Base-by-base conservation (phyloP, 2,888 invertebrate species). In the Notodonta dromedarius region DNA sequence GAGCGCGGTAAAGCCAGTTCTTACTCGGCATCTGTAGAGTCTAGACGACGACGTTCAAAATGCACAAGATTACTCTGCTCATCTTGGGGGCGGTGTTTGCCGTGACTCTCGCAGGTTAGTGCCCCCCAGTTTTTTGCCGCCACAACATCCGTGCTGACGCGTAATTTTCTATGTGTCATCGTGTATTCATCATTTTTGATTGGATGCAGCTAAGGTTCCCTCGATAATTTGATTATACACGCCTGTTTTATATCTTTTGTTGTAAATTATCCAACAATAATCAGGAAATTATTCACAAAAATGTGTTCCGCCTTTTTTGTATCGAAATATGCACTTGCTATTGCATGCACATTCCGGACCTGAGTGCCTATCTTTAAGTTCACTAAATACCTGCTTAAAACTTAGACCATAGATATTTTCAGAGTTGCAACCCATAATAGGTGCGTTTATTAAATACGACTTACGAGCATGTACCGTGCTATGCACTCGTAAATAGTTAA, bases 61-160 rank as follows among this genome's bases (percentile, higher is more conserved):
- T 93, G 93, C 83, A 89, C 70, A 78, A 80, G 68, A 70, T 83
- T 62, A 88, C 85, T 70, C 69, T 93, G 64, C 75, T 91, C 76
- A 71, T 91, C 70, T 81, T 93, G 60, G 83, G 84, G 67, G 87
- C 87, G 66, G 74, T 89, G 73, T 78, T 87, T 77, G 84, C 89
- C 73, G 85, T 89, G 76, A 88, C 87, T 63, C 78, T 87, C 63
- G 91, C 91, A 93, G 93, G 93, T 93, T 90, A 93, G 93, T 93
- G 92, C 87, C 89, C 91, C 60, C 79, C 74, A 66, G 80, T 90
- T 90, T 90, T 24, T 91, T 90, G 82, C 83, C 76, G 78, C 73
- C 74, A 73, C 64, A 67, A 63, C 67, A 70, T 68, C 56, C 74
- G 64, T 80, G 66, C 70, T 69, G 69, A 75, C 75, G 80, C 71